Percentiles rank a stretch among this genome's conserved stretches.
These are phyloP conservation scores for Holacanthus passer DNA, from an alignment of 2,113 vertebrate species.

Conservation along the genomic window DNA sequence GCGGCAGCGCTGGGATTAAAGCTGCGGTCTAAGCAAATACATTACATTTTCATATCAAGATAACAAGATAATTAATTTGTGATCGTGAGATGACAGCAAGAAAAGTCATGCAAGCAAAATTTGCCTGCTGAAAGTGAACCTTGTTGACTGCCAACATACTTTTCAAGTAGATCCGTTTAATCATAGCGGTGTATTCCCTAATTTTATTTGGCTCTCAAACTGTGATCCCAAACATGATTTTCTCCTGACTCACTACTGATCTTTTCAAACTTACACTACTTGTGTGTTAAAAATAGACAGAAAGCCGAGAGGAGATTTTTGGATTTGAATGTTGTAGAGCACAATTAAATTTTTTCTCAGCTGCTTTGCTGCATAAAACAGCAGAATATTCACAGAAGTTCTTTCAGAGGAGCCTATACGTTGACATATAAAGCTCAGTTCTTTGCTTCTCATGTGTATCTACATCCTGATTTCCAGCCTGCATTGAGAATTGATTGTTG, in stretches of 20 bases:
- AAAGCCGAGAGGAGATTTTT: background rate
- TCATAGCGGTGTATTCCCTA: background rate
- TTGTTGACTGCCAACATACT: background rate
- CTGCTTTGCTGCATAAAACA: too few species aligned
- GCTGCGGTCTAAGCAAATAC: background rate
- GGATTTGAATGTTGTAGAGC: background rate
- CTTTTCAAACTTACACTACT: too few species aligned
- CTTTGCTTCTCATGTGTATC: background rate
- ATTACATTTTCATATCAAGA: conserved; percentile 9
- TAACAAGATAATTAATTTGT: conserved; percentile 12
- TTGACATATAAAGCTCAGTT: background rate
- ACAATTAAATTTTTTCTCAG: background rate
- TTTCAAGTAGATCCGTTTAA: conserved; percentile 5
- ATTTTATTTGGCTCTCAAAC: background rate
- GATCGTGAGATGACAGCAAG: conserved; percentile 7
- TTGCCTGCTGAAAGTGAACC: conserved; percentile 15
- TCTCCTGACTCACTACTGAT: background rate
- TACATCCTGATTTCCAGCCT: background rate
- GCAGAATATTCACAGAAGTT: background rate
- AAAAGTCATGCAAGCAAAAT: conserved; percentile 7
- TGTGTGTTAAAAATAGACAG: background rate
- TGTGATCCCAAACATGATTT: background rate
- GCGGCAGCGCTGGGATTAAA: background rate
- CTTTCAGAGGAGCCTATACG: too few species aligned
- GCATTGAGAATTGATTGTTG: background rate